Conservation (phyloP, 2,113 vertebrate species). For the Paramormyrops kingsleyae region DNA sequence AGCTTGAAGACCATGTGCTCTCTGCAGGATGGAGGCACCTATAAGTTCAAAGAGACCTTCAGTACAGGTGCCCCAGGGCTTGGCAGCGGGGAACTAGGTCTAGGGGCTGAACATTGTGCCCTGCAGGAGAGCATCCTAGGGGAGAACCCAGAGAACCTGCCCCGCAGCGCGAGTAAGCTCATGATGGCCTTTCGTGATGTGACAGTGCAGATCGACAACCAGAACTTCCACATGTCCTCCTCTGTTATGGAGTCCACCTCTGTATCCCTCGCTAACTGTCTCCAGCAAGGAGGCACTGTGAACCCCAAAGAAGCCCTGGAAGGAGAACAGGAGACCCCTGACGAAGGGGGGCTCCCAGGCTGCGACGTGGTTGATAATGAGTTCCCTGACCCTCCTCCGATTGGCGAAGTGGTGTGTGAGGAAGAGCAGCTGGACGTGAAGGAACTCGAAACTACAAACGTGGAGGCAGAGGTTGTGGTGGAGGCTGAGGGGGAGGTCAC, state of each 20-base stretch:
- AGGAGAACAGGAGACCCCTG: conserved; percentile 25
- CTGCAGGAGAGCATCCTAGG: conserved; percentile 65
- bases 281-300: conserved; percentile 42
- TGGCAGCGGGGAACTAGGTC: conserved; percentile 55
- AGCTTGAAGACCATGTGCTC: conserved; percentile 80
- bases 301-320: conserved; percentile 1
- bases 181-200: conserved; percentile 98
- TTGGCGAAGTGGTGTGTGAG: conserved; percentile 42
- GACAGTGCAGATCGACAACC: conserved; percentile 93
- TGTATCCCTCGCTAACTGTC: conserved; percentile 79
- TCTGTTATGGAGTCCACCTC: conserved; percentile 75
- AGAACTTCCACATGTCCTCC: conserved; percentile 91
- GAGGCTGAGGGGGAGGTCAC: conserved; percentile 46
- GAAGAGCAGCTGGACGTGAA: conserved; percentile 10
- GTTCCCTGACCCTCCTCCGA: conserved; percentile 64
- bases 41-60: conserved; percentile 69
- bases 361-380: conserved; percentile 42
- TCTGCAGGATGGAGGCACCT: conserved; percentile 70
- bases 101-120: conserved; percentile 54
- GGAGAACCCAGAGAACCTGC: conserved; percentile 53
- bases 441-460: conserved; percentile 27
- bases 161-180: conserved; percentile 83
- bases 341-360: background rate
- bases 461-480: conserved; percentile 39
- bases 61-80: conserved; percentile 50